Conservation (phyloP, 1,140 invertebrate species). For the Papilio dardanus region DNA sequence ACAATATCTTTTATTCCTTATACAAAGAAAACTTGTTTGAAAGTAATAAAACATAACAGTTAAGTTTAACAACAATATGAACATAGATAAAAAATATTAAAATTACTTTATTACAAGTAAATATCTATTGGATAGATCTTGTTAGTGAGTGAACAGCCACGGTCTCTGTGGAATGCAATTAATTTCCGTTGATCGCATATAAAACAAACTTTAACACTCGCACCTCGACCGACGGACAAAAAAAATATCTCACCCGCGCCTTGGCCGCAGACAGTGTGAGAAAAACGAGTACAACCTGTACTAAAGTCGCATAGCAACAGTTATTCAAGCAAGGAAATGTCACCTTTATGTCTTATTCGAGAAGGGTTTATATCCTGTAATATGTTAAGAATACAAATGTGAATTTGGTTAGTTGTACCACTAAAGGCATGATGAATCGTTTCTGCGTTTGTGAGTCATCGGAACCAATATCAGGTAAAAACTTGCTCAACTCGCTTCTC, state of each 20-base stretch:
- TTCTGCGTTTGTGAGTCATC: slow-evolving; percentile 35
- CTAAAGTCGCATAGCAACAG: slow-evolving; percentile 25
- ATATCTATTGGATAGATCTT: not conserved
- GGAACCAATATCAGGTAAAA: slow-evolving; percentile 37
- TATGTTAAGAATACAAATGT: not conserved
- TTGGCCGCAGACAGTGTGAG: slow-evolving; percentile 31
- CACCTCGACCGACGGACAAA: slow-evolving; percentile 22
- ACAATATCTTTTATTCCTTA: not conserved
- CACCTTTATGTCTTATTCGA: not conserved
- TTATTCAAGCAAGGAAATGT: not conserved
- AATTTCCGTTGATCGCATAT: slow-evolving; percentile 32
- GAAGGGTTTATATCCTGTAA: not conserved
- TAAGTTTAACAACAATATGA: not conserved
- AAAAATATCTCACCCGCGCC: slow-evolving; percentile 22
- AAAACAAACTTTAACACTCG: slow-evolving; percentile 36
- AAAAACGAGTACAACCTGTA: slow-evolving; percentile 27
- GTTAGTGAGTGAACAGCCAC: not conserved
- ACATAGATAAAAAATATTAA: not conserved
- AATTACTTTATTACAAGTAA: slow-evolving; percentile 14
- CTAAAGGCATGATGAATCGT: slow-evolving; percentile 37
- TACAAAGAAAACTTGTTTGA: not conserved
- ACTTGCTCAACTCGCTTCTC: slow-evolving; percentile 35
- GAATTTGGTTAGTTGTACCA: slow-evolving; percentile 23
- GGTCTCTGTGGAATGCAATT: slow-evolving; percentile 28
- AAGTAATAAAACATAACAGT: not conserved